phyloP scores from a whole-genome alignment of 92 coral and sea anemone species.

The Anthopleura xanthogrammica region DNA sequence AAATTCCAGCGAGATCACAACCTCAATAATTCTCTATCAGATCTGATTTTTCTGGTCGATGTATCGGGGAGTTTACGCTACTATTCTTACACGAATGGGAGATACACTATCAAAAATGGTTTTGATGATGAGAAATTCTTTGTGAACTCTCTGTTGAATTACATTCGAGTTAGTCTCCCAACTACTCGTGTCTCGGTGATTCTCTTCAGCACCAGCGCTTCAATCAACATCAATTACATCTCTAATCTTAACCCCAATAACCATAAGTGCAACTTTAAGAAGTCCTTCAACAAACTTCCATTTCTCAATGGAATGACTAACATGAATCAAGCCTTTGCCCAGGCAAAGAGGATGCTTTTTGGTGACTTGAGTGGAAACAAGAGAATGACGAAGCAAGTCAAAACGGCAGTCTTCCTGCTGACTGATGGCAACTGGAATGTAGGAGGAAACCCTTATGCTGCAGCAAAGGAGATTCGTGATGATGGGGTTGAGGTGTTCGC shows the following conservation, averaged over 20 bases:
- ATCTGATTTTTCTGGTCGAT: constrained; percentile 85
- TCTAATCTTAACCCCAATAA: constrained; percentile 50
- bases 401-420: constrained; percentile 80
- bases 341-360: constrained; percentile 71
- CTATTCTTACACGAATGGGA: constrained; percentile 30
- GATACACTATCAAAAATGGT: constrained; percentile 46
- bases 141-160: constrained; percentile 70
- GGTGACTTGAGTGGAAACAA: constrained; percentile 66
- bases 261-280: constrained; percentile 91
- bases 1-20: constrained; percentile 74
- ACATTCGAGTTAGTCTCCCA: constrained; percentile 71
- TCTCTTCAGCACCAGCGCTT: constrained; percentile 74
- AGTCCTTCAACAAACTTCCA: constrained; percentile 49
- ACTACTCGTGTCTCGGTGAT: constrained; percentile 85
- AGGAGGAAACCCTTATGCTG: constrained; percentile 70
- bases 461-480: constrained; percentile 59
- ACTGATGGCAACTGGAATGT: constrained; percentile 90
- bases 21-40: constrained; percentile 64
- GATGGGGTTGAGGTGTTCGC: constrained; percentile 72
- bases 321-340: constrained; percentile 80
- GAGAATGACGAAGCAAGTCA: constrained; percentile 71
- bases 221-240: constrained; percentile 87
- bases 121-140: constrained; percentile 91
- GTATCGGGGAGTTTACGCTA: constrained; percentile 84
- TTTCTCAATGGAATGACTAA: constrained; percentile 83